Conservation (phyloP, 2,113 vertebrate species). For the Tilapia sparmanii region DNA sequence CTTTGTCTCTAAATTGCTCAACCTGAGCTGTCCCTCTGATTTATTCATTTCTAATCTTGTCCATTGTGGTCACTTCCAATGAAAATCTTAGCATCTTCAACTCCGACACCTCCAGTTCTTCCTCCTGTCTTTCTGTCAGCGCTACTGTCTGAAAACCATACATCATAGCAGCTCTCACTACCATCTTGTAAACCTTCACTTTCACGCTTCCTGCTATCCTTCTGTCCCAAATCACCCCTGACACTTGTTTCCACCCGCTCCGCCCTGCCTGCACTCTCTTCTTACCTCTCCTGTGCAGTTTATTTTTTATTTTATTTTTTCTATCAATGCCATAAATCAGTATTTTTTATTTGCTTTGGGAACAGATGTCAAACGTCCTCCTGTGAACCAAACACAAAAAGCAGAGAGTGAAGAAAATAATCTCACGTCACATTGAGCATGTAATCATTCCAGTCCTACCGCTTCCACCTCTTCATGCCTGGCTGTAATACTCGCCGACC, state of each 20-base stretch:
- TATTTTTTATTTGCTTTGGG: background rate
- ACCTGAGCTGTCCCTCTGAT: background rate
- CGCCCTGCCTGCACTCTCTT: background rate
- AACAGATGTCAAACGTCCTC: background rate
- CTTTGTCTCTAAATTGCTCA: background rate
- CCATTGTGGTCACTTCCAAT: background rate
- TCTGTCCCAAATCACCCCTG: background rate
- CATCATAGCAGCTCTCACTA: background rate
- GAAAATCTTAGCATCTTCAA: background rate
- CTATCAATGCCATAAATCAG: background rate
- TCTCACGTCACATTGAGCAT: conserved; percentile 9
- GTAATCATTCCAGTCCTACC: background rate
- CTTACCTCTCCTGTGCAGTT: background rate
- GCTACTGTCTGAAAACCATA: background rate
- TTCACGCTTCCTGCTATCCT: background rate
- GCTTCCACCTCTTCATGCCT: conserved; percentile 21
- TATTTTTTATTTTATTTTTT: background rate
- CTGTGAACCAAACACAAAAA: background rate
- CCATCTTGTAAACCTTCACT: background rate
- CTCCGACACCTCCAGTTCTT: background rate
- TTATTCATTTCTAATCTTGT: background rate
- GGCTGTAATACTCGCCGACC: conserved; percentile 29
- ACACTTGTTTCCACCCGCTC: background rate
- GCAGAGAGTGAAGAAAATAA: background rate
- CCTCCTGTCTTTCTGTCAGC: background rate